Percentiles rank a stretch among this genome's conserved stretches.
Conservation (phyloP, 2,888 invertebrate species). For the Bellardia bayeri region DNA sequence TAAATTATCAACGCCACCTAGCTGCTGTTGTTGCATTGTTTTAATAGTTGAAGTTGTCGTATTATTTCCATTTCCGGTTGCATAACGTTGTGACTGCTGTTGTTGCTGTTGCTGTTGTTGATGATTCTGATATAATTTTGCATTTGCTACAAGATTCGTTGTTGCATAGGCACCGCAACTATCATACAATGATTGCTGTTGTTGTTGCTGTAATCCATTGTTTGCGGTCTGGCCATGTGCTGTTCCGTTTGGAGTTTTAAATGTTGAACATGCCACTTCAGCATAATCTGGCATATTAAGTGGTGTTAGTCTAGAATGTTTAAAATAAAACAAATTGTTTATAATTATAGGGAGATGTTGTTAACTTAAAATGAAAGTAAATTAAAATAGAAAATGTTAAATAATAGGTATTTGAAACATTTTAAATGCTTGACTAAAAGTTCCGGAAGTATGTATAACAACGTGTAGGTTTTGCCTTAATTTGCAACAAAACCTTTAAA, state of each 20-base stretch:
- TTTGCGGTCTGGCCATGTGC: constrained; percentile 64
- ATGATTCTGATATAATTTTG: constrained; percentile 84
- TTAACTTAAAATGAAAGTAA: background rate
- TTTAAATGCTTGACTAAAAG: too few species aligned
- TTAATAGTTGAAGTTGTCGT: constrained; percentile 63
- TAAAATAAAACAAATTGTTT: constrained; percentile 45
- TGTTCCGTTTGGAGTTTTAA: constrained; percentile 81
- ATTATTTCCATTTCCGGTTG: constrained; percentile 66
- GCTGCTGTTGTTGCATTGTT: constrained; percentile 46
- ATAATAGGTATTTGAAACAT: background rate
- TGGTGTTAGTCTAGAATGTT: constrained; percentile 82
- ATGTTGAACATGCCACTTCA: constrained; percentile 84
- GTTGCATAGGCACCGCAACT: constrained; percentile 84
- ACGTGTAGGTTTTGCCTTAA: too few species aligned
- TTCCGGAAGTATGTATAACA: too few species aligned
- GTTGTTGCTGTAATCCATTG: constrained; percentile 65
- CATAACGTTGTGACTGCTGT: constrained; percentile 44
- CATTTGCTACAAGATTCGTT: constrained; percentile 84
- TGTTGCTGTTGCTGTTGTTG: constrained; percentile 52
- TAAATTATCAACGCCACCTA: constrained; percentile 59
- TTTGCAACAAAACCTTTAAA: too few species aligned
- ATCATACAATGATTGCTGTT: constrained; percentile 81
- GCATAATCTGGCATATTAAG: constrained; percentile 85
- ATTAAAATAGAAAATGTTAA: background rate
- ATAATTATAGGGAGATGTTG: background rate